Evolutionary conservation across 2,888 invertebrate species (phyloP).

Genomic region (Drosophila helvetica): DNA sequence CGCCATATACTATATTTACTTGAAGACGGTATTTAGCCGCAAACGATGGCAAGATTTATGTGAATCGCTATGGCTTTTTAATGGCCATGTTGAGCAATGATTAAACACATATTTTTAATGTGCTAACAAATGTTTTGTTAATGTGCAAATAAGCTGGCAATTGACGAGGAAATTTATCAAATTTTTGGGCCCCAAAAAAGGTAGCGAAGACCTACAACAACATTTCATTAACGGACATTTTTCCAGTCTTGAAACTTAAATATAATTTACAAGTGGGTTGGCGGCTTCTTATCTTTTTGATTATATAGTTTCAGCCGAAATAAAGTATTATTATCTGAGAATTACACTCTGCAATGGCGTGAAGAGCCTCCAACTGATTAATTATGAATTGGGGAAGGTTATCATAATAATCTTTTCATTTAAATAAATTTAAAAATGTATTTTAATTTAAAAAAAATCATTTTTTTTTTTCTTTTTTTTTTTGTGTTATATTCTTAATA

Average conservation of each 20-base stretch:
- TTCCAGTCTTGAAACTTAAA: neutral
- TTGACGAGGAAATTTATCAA: slow-evolving; percentile 18
- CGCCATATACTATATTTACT: slow-evolving; percentile 13
- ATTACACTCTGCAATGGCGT: neutral
- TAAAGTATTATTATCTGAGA: neutral
- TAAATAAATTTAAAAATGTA: too few relatives aligned
- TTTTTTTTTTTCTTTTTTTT: neutral
- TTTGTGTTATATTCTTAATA: neutral
- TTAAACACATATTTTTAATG: slow-evolving; percentile 42
- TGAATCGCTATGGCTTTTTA: slow-evolving; percentile 42
- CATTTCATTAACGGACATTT: neutral
- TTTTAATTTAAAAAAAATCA: neutral
- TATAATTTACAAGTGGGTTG: neutral
- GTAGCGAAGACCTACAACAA: neutral
- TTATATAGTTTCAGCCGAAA: too few relatives aligned
- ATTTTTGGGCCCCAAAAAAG: neutral
- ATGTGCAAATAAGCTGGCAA: slow-evolving; percentile 34
- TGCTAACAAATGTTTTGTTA: slow-evolving; percentile 50
- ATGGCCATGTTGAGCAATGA: slow-evolving; percentile 53
- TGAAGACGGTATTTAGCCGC: slow-evolving; percentile 35
- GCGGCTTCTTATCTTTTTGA: neutral
- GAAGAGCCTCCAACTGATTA: neutral
- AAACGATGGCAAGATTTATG: slow-evolving; percentile 39
- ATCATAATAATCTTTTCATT: neutral
- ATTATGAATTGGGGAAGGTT: neutral